These are phyloP conservation scores for Psittacus erithacus DNA, from an alignment of 2,113 vertebrate genomes.

Conservation along the genomic window DNA sequence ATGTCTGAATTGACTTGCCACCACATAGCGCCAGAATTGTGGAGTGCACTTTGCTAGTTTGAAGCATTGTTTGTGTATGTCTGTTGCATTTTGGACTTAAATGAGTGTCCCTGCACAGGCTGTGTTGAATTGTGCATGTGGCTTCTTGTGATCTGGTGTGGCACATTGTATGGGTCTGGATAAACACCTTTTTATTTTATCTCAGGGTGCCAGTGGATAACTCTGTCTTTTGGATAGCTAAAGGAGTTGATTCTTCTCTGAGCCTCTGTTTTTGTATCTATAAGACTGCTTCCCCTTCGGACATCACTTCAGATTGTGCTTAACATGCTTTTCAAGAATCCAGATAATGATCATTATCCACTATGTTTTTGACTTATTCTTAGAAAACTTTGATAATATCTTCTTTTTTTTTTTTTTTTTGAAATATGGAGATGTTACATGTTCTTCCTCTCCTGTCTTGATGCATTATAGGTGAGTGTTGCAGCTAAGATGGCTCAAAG, in stretches of 20 bases:
- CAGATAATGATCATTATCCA: neutral
- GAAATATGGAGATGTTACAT: neutral
- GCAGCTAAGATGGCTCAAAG: conserved; percentile 97
- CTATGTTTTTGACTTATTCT: neutral
- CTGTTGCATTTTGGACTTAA: neutral
- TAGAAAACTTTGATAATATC: neutral
- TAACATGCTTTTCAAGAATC: neutral
- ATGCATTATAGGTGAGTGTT: conserved; percentile 88
- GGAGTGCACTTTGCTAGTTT: neutral
- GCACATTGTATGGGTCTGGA: neutral
- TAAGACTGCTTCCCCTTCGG: neutral
- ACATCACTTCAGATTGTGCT: neutral
- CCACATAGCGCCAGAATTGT: neutral
- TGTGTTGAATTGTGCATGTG: neutral
- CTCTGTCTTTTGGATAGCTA: neutral
- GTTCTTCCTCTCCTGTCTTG: neutral
- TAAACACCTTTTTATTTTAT: neutral
- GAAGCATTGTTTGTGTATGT: neutral
- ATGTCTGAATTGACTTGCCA: neutral
- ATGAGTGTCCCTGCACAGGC: neutral
- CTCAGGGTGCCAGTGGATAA: neutral
- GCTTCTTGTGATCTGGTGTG: neutral
- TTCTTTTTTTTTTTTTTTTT: neutral
- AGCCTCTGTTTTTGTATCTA: neutral
- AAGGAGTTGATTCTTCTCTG: neutral